Percentiles rank a stretch among this genome's conserved stretches.
Evolutionary conservation across 1,140 invertebrate genomes (phyloP).

Genomic region (Trichogramma pretiosum): DNA sequence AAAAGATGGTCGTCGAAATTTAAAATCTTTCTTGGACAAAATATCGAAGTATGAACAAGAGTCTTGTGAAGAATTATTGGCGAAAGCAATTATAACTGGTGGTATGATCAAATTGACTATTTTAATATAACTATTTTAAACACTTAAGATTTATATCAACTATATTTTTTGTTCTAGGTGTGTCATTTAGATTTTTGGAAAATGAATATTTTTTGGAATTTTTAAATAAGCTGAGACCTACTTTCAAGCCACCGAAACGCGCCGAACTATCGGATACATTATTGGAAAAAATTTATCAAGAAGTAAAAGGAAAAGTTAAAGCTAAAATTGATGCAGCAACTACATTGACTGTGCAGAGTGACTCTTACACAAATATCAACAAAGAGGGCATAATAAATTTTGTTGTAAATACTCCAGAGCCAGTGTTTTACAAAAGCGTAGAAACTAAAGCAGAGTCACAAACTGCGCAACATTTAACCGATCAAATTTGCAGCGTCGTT

Average conservation of each 20-base stretch:
- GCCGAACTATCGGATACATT: not conserved
- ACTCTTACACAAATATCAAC: conserved; percentile 15
- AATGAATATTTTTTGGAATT: conserved; percentile 3
- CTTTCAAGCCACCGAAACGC: not conserved
- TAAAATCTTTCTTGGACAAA: not conserved
- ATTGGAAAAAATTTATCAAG: not conserved
- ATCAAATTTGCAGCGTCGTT: conserved; percentile 16
- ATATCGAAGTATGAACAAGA: not conserved
- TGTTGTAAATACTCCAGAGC: conserved; percentile 20
- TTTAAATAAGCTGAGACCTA: not conserved
- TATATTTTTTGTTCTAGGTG: not conserved
- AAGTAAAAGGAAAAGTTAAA: conserved; percentile 1
- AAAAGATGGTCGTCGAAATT: too few relatives aligned
- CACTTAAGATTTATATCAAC: too few relatives aligned
- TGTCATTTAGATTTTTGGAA: not conserved
- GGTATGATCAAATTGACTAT: not conserved
- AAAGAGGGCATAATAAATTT: conserved; percentile 21
- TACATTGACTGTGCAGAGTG: conserved; percentile 8
- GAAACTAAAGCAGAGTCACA: conserved; percentile 8
- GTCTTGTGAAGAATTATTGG: not conserved
- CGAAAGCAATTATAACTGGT: not conserved
- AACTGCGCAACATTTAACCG: conserved; percentile 15
- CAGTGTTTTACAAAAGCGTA: conserved; percentile 15
- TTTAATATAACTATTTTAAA: too few relatives aligned
- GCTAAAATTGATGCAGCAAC: not conserved